Conservation (phyloP, 2,113 vertebrate species). For the Pogonocichla stellata region DNA sequence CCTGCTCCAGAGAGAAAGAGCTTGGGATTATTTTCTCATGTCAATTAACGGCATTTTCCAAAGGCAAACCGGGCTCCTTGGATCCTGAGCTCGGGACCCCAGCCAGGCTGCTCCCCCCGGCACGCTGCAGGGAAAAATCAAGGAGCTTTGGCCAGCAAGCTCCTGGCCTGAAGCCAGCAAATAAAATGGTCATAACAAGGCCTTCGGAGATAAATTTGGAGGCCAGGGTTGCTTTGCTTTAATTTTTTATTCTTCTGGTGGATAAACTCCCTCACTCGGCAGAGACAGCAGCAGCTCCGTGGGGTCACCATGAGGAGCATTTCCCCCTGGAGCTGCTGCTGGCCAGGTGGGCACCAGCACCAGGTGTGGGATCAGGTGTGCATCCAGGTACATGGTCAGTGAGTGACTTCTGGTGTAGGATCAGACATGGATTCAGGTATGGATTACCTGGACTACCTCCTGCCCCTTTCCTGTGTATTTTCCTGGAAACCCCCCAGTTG, state of each 20-base stretch:
- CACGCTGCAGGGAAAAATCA: constrained; percentile 7
- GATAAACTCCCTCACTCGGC: neutral
- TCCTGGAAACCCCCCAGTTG: neutral
- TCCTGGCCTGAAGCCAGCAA: constrained; percentile 44
- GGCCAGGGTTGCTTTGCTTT: neutral
- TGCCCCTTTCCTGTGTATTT: neutral
- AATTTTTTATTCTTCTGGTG: neutral
- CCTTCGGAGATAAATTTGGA: constrained; percentile 41
- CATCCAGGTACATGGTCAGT: neutral
- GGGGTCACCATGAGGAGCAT: neutral
- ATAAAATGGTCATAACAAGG: constrained; percentile 55
- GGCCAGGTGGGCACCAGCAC: neutral
- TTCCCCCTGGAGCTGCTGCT: neutral
- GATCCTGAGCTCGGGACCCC: neutral
- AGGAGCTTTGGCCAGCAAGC: neutral
- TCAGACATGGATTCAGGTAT: neutral
- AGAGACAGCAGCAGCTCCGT: rapidly evolving
- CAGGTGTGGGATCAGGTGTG: neutral
- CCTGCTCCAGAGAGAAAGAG: constrained; percentile 21
- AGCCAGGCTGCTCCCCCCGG: neutral
- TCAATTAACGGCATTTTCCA: constrained; percentile 33
- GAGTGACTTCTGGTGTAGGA: neutral
- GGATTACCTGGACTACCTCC: neutral
- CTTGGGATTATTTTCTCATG: constrained; percentile 58
- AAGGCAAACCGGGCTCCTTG: constrained; percentile 33